Conservation (phyloP, 2,888 invertebrate species). For the Hoplodrina blanda region DNA sequence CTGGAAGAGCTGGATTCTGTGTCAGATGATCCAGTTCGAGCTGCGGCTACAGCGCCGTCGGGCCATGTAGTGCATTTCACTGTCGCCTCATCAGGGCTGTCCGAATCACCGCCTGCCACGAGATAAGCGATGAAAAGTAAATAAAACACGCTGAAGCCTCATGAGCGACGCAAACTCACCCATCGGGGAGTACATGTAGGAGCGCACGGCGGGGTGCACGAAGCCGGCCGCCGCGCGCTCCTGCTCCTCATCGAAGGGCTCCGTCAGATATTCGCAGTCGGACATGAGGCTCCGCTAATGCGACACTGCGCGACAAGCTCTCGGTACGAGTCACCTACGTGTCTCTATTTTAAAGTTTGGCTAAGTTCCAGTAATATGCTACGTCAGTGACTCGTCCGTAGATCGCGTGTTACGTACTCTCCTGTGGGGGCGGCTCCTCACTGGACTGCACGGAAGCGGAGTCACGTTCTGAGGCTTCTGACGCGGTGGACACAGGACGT, state of each 20-base stretch:
- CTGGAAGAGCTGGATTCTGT: constrained; percentile 81
- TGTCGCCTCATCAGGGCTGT: constrained; percentile 92
- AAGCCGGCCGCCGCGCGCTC: constrained; percentile 84
- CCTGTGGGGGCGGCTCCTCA: constrained; percentile 87
- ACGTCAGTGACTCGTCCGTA: constrained; percentile 87
- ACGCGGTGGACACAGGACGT: constrained; percentile 87
- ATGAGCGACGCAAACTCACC: constrained; percentile 84
- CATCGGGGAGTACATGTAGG: constrained; percentile 90
- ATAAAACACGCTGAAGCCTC: constrained; percentile 73
- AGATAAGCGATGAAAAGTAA: constrained; percentile 77
- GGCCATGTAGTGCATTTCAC: constrained; percentile 90
- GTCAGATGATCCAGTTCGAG: constrained; percentile 83
- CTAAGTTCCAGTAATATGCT: constrained; percentile 86
- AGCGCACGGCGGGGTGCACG: constrained; percentile 89
- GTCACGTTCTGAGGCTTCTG: constrained; percentile 87
- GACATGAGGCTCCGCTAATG: constrained; percentile 88
- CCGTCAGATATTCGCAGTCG: constrained; percentile 89
- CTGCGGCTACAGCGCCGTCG: constrained; percentile 83
- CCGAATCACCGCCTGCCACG: constrained; percentile 91
- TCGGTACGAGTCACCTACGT: constrained; percentile 86
- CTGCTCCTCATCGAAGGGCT: constrained; percentile 86
- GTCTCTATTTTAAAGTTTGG: constrained; percentile 89
- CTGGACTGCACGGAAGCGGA: constrained; percentile 89
- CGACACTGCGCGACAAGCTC: constrained; percentile 89
- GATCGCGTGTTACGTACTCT: constrained; percentile 87